phyloP scores from a whole-genome alignment of 1,140 invertebrate genomes.

The Cotesia glomerata region DNA sequence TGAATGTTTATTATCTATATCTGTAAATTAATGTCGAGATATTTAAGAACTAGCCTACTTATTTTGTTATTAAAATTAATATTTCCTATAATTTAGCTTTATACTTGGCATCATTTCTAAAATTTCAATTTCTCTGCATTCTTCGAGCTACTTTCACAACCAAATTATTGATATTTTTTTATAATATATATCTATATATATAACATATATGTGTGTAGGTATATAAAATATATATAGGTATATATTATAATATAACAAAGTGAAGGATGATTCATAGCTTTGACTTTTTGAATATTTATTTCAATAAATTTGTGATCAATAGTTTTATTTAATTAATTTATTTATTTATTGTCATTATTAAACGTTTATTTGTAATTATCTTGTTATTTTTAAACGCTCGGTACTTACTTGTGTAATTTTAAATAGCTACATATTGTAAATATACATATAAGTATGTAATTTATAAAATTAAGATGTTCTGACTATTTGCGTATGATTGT shows the following conservation, averaged over 20 bases:
- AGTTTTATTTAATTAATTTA: no score
- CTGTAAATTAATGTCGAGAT: not conserved
- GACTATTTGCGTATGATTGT: no score
- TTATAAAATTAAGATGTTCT: no score
- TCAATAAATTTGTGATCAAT: not conserved
- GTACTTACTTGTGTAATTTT: no score
- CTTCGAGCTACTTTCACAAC: not conserved
- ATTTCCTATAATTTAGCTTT: not conserved
- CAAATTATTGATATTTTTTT: slow-evolving; percentile 18
- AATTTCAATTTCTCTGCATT: not conserved
- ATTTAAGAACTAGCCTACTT: not conserved
- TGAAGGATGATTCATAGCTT: slow-evolving; percentile 11
- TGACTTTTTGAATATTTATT: not conserved
- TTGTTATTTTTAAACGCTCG: no score
- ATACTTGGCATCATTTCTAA: slow-evolving; percentile 1
- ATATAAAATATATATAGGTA: no score
- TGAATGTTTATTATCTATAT: not conserved
- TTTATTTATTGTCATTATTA: no score
- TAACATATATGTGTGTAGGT: no score
- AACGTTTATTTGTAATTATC: no score
- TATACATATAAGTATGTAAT: no score
- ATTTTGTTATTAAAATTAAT: not conserved
- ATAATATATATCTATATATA: not conserved
- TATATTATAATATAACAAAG: no score
- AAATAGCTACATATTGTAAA: no score